Base-by-base conservation (phyloP, 2,797 vertebrate species). In the Centroberyx gerrardi region DNA sequence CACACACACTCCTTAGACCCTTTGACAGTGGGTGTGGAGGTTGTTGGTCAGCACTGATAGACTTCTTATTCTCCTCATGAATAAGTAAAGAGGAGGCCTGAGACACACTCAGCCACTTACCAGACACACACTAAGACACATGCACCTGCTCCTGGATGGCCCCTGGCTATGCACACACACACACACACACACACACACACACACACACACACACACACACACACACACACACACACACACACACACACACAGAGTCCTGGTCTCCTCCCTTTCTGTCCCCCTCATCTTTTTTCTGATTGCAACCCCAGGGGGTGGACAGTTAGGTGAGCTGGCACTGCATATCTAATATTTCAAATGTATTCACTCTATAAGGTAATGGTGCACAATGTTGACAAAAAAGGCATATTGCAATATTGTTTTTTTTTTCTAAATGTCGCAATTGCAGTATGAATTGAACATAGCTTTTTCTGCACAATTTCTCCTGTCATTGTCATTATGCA, bases 51-150 rank as follows among this genome's bases (percentile, higher is more conserved):
- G 29, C 28, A 72, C 55, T 88, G 88, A 84, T 84, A 86, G 72
- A 82, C 71, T 76, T 85, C 77, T 91, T 83, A 83, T 85, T 84
- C 81, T 72, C 44, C 67, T 91, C 86, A 93, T 93, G 87, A 93
- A 93, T 93, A 91, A 93, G 76, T 94, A 60, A 94, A 74, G 74
- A 81, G 76, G 62, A 66, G 62, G 68, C 48, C 77, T 60, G 56
- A 89, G 73, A 87, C 80, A 76, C 83, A 84, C 82, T 80, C 87
- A 46, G 29, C 74, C 85, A 82, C 85, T 89, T 72, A 82, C 59
- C 85, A 85, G 78, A 85, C 86, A 81, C 65, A 58, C 48, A 54
- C 56, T 40, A 80, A 82, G 72, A 87, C 74, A 59, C 81, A 68
- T 75, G 79, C 92, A 90, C 74, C 90, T 92, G 90, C 90, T 90